Base-by-base conservation (phyloP, 1,140 invertebrate genomes). In the Panagrolaimus sp. region DNA sequence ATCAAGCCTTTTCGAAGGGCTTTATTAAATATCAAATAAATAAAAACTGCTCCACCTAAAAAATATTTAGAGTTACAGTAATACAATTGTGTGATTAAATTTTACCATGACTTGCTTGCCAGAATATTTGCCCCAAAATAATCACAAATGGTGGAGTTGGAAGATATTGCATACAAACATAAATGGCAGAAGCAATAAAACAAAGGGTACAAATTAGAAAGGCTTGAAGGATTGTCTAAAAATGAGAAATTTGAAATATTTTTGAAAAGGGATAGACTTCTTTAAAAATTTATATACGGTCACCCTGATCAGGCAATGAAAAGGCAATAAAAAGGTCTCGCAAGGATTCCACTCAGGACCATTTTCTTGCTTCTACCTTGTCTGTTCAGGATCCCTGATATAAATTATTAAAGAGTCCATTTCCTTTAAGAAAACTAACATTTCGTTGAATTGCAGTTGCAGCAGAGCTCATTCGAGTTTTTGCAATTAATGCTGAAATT, bases 121-220 rank as follows among this genome's bases (percentile, higher is more conserved):
- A 72, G 6, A 48, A 38, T 5, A 72, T 26, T 17, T 68, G 71
- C 0, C 26, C 71, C 10, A 73, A 8, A 15, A 73, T 52, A 15
- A 73, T 65, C 1, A 72, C 24, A 17, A 65, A 62, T 14, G 43
- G 28, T 12, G 43, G 26, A 62, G 70, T 62, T 15, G 43, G 44
- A 24, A 38, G 46, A 58, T 74, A 74, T 28, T 73, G 71, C 71
- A 73, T 73, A 15, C 52, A 65, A 17, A 73, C 71, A 38, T 73
- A 73, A 46, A 73, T 63, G 2, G 48, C 38, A 6, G 71, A 44
- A n/a, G 71, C 63, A 7, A 58, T 66, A 17, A 63, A 32, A 58
- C 64, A 74, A 21, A 73, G 26, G 12, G 70, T 47, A 43, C 71
- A 69, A 28, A 73, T 73, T 2, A 73, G 26, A 5, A 66, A 47